These are phyloP conservation scores for Agonum fuliginosum DNA, from an alignment of 2,888 invertebrate species.

Conservation along the genomic window DNA sequence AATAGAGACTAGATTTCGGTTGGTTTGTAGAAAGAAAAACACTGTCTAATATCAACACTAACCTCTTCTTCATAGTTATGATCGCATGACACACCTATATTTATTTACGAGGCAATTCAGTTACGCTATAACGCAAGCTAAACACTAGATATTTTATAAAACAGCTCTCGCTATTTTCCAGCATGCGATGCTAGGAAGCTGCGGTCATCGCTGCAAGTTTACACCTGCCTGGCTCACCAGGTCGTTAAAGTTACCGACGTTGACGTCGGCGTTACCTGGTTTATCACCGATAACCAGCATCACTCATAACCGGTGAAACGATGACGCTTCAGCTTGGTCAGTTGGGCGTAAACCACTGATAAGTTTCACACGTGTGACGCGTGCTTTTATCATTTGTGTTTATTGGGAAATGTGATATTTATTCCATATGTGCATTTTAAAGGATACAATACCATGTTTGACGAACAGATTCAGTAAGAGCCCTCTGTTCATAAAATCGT, in stretches of 20 bases:
- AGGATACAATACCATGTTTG: neutral
- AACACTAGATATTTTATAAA: neutral
- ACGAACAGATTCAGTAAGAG: neutral
- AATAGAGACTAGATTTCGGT: neutral
- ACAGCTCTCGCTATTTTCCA: neutral
- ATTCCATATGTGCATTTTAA: neutral
- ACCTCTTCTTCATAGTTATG: too few relatives aligned
- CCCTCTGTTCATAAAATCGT: neutral
- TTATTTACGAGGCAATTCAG: conserved; percentile 7
- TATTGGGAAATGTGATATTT: neutral
- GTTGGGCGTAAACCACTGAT: conserved; percentile 21
- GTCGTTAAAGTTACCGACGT: too few relatives aligned
- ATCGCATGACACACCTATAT: neutral
- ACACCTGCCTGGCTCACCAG: conserved; percentile 26
- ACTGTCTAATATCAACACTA: too few relatives aligned
- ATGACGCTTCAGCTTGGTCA: neutral
- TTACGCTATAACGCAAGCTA: neutral
- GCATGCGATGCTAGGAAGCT: neutral
- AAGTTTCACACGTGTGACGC: neutral
- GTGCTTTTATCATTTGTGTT: neutral
- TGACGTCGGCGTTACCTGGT: conserved; percentile 14
- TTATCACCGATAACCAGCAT: conserved; percentile 7
- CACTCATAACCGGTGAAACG: conserved; percentile 5
- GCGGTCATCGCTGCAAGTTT: neutral
- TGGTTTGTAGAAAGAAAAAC: too few relatives aligned